These are phyloP conservation scores for Diploptera punctata DNA, from an alignment of 2,888 invertebrate species.

Conservation along the genomic window DNA sequence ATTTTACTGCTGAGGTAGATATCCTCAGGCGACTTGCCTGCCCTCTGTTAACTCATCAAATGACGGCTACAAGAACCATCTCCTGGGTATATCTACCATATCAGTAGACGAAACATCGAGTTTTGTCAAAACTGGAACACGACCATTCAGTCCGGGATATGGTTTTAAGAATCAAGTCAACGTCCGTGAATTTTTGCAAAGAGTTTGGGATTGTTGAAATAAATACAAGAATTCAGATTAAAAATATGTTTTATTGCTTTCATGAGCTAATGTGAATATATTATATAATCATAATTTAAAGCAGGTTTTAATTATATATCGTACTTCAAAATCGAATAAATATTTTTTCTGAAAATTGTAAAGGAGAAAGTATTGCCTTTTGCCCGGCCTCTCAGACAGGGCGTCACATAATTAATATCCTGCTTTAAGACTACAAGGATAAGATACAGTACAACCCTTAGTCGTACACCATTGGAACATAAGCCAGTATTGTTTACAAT, in stretches of 20 bases:
- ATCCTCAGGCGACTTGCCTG: too few relatives aligned
- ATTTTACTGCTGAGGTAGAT: too few relatives aligned
- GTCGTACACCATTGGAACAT: constrained; percentile 19
- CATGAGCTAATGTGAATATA: constrained; percentile 42
- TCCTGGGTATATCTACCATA: too few relatives aligned
- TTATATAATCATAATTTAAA: constrained; percentile 36
- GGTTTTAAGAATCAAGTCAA: too few relatives aligned
- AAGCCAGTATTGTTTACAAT: constrained; percentile 22
- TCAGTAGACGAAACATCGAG: too few relatives aligned
- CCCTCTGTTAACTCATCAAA: too few relatives aligned
- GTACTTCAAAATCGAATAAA: constrained; percentile 37
- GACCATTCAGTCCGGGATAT: too few relatives aligned
- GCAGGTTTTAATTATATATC: constrained; percentile 37
- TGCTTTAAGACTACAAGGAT: constrained; percentile 24
- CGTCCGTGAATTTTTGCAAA: neutral
- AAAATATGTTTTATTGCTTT: constrained; percentile 42
- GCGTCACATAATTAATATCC: constrained; percentile 18
- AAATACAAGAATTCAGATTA: constrained; percentile 30
- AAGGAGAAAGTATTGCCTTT: constrained; percentile 36
- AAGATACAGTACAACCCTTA: constrained; percentile 16
- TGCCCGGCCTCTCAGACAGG: constrained; percentile 31
- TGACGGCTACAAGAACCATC: too few relatives aligned
- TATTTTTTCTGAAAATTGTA: constrained; percentile 17
- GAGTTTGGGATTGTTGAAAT: neutral
- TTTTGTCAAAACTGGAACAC: too few relatives aligned